Percentiles rank a stretch among this genome's conserved stretches.
Conservation (phyloP, 1,140 invertebrate genomes). For the Homarus americanus region DNA sequence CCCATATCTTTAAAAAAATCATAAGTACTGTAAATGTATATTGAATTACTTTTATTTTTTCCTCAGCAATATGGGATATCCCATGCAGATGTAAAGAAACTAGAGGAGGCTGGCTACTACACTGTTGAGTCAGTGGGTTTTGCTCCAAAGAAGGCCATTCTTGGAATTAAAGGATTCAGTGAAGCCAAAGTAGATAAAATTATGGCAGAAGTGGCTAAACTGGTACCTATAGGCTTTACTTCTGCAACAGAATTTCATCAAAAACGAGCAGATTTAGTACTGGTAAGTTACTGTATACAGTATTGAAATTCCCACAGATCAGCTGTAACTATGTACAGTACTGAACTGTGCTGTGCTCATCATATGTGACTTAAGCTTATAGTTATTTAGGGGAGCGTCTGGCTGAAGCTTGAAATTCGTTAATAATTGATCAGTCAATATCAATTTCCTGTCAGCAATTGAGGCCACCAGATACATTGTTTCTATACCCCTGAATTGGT, state of each 20-base stretch:
- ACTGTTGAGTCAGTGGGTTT: conserved; percentile 98
- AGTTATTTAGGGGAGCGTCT: no score
- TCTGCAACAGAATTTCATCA: conserved; percentile 97
- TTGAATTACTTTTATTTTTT: not conserved
- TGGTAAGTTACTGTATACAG: no score
- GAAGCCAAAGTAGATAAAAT: conserved; percentile 99
- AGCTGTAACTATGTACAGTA: no score
- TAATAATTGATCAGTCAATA: no score
- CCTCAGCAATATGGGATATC: conserved; percentile 86
- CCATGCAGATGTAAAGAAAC: conserved; percentile 93
- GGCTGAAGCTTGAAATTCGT: no score
- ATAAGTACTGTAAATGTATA: not conserved
- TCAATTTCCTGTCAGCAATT: no score
- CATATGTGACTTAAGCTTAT: no score
- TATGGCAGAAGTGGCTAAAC: conserved; percentile 91
- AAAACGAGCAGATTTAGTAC: conserved; percentile 93
- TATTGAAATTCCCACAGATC: not conserved
- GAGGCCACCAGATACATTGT: no score
- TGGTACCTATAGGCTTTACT: conserved; percentile 98
- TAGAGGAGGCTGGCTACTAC: conserved; percentile 94
- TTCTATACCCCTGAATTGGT: no score
- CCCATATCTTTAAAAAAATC: not conserved
- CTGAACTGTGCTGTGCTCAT: no score
- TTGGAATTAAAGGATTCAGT: conserved; percentile 97
- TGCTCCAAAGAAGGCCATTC: conserved; percentile 93